Conservation (phyloP, 64 coral and sea anemone species). For the Stichodactyla helianthus region DNA sequence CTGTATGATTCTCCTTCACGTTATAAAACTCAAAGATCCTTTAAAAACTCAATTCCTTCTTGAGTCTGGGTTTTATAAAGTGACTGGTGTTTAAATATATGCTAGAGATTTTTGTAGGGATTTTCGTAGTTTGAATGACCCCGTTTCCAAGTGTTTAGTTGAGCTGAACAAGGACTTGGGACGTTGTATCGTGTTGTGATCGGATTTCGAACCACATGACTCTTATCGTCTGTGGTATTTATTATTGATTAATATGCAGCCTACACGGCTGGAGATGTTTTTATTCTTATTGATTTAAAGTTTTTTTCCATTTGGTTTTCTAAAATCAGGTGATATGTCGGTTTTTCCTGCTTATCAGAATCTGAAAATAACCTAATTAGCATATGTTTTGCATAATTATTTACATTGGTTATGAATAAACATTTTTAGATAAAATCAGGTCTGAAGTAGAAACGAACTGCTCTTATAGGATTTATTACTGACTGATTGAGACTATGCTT, state of each 20-base stretch:
- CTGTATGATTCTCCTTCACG: background rate
- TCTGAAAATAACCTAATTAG: background rate
- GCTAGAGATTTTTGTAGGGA: background rate
- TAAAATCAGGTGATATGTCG: background rate
- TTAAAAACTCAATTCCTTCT: background rate
- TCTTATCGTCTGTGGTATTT: background rate
- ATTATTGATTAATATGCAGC: conserved; percentile 1
- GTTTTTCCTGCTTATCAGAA: background rate
- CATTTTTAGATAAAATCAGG: background rate
- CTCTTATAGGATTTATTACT: background rate
- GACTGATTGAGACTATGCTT: background rate
- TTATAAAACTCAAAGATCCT: background rate
- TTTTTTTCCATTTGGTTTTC: background rate
- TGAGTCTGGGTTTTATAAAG: background rate
- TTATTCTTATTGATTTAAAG: background rate
- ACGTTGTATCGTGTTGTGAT: background rate
- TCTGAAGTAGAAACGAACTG: background rate
- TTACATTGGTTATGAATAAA: background rate
- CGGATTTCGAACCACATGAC: background rate
- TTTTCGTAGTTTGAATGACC: background rate
- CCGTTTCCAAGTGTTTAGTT: background rate
- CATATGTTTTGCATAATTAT: conserved; percentile 18
- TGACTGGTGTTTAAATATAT: background rate
- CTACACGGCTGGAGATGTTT: background rate
- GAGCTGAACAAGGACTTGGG: background rate